These are phyloP conservation scores for Myiopsitta monachus DNA, from an alignment of 2,113 vertebrate species.

Conservation along the genomic window DNA sequence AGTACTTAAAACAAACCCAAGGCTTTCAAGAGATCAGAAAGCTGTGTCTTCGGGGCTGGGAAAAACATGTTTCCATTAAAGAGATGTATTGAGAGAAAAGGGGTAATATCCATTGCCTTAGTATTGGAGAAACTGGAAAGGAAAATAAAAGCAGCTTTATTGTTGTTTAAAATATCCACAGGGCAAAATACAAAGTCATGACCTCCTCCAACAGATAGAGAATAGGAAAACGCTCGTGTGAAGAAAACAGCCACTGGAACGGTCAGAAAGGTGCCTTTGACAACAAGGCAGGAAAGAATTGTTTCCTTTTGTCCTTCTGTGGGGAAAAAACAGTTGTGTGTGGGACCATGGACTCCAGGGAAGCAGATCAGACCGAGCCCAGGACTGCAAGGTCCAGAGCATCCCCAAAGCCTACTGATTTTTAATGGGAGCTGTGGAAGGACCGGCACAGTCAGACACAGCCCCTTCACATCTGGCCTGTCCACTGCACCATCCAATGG, in stretches of 20 bases:
- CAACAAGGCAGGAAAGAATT: background rate
- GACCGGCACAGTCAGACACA: background rate
- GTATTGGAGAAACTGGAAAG: slow-evolving; percentile 11
- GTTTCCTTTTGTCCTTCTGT: background rate
- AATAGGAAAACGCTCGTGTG: background rate
- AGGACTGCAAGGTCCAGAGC: background rate
- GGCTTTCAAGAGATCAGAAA: background rate
- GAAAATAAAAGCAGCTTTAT: slow-evolving; percentile 34
- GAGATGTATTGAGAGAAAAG: background rate
- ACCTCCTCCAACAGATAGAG: background rate
- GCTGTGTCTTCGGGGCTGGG: background rate
- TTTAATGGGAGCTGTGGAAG: background rate
- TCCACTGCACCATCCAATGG: background rate
- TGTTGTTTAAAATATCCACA: slow-evolving; percentile 12
- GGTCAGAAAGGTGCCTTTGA: background rate
- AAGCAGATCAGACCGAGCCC: background rate
- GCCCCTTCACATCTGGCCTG: background rate
- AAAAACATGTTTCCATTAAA: background rate
- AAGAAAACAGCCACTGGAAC: background rate
- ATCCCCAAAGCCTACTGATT: background rate
- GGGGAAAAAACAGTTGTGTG: background rate
- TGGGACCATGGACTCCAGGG: background rate
- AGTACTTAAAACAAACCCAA: background rate
- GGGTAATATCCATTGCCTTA: background rate
- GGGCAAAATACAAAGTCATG: background rate